A percentile compares a stretch with the other conserved stretches of the same genome.
Evolutionary conservation across 2,888 invertebrate genomes (phyloP).

Genomic region (Biston stratarius): DNA sequence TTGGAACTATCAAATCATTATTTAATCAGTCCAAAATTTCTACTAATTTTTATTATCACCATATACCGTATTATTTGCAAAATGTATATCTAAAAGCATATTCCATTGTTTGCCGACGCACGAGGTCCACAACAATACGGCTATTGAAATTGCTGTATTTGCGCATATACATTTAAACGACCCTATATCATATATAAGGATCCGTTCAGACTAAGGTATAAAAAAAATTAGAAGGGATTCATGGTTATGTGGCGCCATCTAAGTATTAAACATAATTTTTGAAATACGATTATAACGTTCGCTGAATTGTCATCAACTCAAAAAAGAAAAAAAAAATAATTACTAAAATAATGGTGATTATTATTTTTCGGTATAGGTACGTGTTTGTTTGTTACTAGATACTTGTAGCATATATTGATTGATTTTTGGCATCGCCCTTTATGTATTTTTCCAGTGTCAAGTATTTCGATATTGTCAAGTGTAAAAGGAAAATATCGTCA

Average conservation of each 20-base stretch:
- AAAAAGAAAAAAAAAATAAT: no score
- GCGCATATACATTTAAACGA: conserved; percentile 29
- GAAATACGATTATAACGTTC: no score
- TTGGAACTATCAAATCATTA: not conserved
- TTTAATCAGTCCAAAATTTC: not conserved
- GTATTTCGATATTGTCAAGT: no score
- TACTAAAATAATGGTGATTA: no score
- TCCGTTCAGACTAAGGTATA: not conserved
- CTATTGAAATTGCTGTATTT: conserved; percentile 35
- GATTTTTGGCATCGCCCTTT: no score
- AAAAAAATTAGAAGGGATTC: not conserved
- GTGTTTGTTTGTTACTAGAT: no score
- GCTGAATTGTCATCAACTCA: no score
- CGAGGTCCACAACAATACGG: conserved; percentile 10
- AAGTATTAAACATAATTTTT: not conserved
- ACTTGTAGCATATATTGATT: no score
- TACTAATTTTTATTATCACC: not conserved
- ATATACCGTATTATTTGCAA: not conserved
- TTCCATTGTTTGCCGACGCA: conserved; percentile 10
- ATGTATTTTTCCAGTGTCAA: no score
- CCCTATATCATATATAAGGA: not conserved
- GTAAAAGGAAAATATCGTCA: no score
- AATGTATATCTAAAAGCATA: conserved; percentile 4
- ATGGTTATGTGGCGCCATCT: not conserved
- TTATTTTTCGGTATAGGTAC: no score